Conservation (phyloP, 92 coral and sea anemone genomes). For the Meandrina meandrites region DNA sequence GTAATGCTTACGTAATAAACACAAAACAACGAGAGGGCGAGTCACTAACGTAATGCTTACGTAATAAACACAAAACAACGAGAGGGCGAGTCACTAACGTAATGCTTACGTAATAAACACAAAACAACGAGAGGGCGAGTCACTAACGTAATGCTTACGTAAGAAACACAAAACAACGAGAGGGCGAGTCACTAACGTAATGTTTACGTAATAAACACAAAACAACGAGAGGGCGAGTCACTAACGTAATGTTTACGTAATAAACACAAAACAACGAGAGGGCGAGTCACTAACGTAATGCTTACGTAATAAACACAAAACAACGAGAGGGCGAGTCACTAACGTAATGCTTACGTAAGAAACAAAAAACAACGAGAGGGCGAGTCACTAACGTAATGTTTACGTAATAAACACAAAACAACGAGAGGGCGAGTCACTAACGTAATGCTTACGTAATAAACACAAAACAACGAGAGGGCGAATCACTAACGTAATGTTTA, state of each 20-base stretch:
- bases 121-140: background rate
- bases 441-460: too few relatives aligned
- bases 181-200: background rate
- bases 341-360: too few relatives aligned
- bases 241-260: background rate
- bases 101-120: too few relatives aligned
- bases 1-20: background rate
- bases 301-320: background rate
- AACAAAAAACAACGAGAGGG: too few relatives aligned
- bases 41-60: background rate
- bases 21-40: background rate
- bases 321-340: background rate
- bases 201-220: background rate
- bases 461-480: too few relatives aligned
- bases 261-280: background rate
- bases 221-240: background rate
- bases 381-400: too few relatives aligned
- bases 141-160: background rate
- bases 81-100: background rate
- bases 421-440: too few relatives aligned
- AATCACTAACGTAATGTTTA: too few relatives aligned
- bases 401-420: background rate
- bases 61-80: background rate
- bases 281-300: background rate
- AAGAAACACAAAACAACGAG: background rate